Percentiles rank a stretch among this genome's conserved stretches.
phyloP scores from a whole-genome alignment of 2,888 invertebrate species.

The Lepetodrilus schrolli region DNA sequence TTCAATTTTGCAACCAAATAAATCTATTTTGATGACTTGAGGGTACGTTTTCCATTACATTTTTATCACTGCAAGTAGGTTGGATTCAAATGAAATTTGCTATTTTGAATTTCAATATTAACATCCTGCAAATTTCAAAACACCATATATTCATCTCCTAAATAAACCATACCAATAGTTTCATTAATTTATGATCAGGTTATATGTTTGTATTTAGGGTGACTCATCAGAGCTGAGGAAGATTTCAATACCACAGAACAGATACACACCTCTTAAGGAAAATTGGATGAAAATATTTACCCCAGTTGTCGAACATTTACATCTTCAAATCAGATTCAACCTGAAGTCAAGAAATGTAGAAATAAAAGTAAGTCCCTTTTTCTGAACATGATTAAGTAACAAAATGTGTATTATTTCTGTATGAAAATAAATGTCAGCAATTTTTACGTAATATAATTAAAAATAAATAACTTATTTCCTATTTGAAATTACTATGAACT shows the following conservation, averaged over 20 bases:
- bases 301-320: conserved; percentile 95
- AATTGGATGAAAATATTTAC: conserved; percentile 98
- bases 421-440: not conserved
- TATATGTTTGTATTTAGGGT: no score
- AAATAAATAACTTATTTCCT: not conserved
- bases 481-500: not conserved
- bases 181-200: no score
- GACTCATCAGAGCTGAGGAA: conserved; percentile 67
- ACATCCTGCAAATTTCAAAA: no score
- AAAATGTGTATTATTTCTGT: not conserved
- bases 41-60: no score
- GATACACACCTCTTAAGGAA: conserved; percentile 94
- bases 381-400: not conserved
- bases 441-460: not conserved
- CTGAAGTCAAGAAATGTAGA: conserved; percentile 92
- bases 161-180: no score
- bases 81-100: no score
- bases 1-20: no score
- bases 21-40: no score
- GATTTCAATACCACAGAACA: conserved; percentile 92
- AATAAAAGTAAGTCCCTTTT: conserved; percentile 79
- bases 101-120: no score
- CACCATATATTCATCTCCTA: no score
- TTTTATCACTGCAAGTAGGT: no score
- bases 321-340: conserved; percentile 95